Evolutionary conservation across 2,113 vertebrate species (phyloP).

Genomic region (Mola mola): DNA sequence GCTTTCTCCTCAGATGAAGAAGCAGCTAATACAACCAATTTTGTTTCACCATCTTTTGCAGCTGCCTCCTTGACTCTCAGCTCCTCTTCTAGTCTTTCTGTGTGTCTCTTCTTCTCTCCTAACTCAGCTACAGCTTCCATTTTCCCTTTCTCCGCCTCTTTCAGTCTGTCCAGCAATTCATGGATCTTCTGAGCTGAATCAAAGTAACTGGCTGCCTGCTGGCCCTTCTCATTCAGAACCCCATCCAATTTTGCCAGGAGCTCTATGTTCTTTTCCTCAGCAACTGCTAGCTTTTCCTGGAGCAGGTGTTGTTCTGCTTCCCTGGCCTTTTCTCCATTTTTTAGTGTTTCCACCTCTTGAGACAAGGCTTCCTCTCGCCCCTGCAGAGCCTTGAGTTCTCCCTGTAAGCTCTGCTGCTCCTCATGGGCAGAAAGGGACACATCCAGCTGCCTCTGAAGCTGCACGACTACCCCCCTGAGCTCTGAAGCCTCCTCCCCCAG

Average conservation of each 20-base stretch:
- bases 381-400: slow-evolving; percentile 51
- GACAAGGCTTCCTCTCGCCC: slow-evolving; percentile 73
- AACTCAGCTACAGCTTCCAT: slow-evolving; percentile 75
- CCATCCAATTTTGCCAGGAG: slow-evolving; percentile 75
- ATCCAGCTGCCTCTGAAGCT: slow-evolving; percentile 87
- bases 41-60: slow-evolving; percentile 75
- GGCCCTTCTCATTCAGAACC: slow-evolving; percentile 77
- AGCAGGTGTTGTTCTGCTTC: slow-evolving; percentile 68
- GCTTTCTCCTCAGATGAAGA: slow-evolving; percentile 75
- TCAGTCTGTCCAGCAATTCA: slow-evolving; percentile 83
- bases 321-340: slow-evolving; percentile 56
- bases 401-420: slow-evolving; percentile 78
- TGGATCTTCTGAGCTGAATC: slow-evolving; percentile 82
- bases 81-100: slow-evolving; percentile 81
- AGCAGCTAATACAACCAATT: slow-evolving; percentile 57
- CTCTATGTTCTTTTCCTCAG: slow-evolving; percentile 79
- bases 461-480: slow-evolving; percentile 80
- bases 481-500: slow-evolving; percentile 87
- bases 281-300: slow-evolving; percentile 69
- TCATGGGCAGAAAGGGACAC: slow-evolving; percentile 80
- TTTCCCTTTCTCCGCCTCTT: slow-evolving; percentile 81
- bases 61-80: slow-evolving; percentile 80
- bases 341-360: slow-evolving; percentile 76
- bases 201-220: slow-evolving; percentile 72
- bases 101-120: slow-evolving; percentile 70